Percentiles rank a stretch among this genome's conserved stretches.
Evolutionary conservation across 2,113 vertebrate genomes (phyloP).

Genomic region (Machaerirhynchus nigripectus): DNA sequence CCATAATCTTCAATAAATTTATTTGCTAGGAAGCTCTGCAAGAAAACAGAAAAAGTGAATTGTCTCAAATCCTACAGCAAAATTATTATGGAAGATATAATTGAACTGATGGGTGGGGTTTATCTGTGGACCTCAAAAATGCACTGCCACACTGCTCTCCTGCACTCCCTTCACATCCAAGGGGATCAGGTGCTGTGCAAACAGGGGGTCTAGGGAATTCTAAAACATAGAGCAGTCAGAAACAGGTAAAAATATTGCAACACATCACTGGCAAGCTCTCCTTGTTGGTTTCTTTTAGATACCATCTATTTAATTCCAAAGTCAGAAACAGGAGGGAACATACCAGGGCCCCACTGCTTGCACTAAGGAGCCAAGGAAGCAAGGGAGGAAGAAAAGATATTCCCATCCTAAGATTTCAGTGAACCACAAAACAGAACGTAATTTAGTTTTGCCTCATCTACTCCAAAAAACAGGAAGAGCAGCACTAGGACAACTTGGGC

Average conservation of each 20-base stretch:
- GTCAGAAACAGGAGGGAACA: not conserved
- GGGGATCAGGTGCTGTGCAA: not conserved
- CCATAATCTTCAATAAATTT: not conserved
- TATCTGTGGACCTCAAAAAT: not conserved
- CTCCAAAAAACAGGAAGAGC: not conserved
- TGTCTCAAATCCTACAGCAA: not conserved
- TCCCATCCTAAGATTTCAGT: not conserved
- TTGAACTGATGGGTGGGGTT: not conserved
- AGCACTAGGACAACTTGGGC: not conserved
- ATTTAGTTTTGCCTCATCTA: not conserved
- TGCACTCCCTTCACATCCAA: accelerated
- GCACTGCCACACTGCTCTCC: not conserved
- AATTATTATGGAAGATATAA: not conserved
- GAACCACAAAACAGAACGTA: not conserved
- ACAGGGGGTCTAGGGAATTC: not conserved
- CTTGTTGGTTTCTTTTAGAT: not conserved
- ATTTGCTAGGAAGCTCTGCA: not conserved
- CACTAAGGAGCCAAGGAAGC: not conserved
- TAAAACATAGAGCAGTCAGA: not conserved
- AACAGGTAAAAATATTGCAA: not conserved
- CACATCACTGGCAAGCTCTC: not conserved
- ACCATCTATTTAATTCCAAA: not conserved
- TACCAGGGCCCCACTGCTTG: not conserved
- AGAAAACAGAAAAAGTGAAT: not conserved
- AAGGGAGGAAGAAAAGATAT: not conserved